phyloP scores from a whole-genome alignment of 2,113 vertebrate species.

The Hylia prasina region DNA sequence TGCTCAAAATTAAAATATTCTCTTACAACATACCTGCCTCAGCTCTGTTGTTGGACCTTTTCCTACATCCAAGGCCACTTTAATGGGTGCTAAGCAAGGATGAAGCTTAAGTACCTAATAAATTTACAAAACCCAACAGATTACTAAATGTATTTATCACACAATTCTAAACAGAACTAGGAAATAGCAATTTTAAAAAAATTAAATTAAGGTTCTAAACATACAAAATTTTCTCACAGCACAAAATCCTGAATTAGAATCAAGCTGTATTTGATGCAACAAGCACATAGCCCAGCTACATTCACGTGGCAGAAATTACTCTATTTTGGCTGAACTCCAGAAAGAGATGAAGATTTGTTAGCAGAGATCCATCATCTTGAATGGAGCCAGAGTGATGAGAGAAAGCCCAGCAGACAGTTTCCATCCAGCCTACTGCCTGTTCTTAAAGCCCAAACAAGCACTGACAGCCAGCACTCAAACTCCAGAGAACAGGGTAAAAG shows the following conservation, averaged over 20 bases:
- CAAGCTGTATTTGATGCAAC: neutral
- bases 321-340: neutral
- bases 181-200: neutral
- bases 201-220: neutral
- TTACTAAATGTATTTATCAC: neutral
- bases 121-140: neutral
- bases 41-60: slow-evolving; percentile 83
- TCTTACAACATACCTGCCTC: slow-evolving; percentile 78
- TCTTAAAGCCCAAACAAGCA: neutral
- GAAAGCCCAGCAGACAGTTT: neutral
- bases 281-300: neutral
- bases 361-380: neutral
- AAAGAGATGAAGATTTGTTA: neutral
- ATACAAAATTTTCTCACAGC: neutral
- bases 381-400: neutral
- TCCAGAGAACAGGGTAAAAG: neutral
- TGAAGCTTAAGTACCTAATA: slow-evolving; percentile 92
- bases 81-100: slow-evolving; percentile 87
- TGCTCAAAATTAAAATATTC: neutral
- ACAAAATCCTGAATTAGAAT: neutral
- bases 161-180: neutral
- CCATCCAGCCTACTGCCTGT: neutral
- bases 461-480: neutral
- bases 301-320: neutral
- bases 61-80: slow-evolving; percentile 87